These are phyloP conservation scores for Gorilla gorilla DNA, from an alignment of 2,113 vertebrate genomes.

Conservation along the genomic window DNA sequence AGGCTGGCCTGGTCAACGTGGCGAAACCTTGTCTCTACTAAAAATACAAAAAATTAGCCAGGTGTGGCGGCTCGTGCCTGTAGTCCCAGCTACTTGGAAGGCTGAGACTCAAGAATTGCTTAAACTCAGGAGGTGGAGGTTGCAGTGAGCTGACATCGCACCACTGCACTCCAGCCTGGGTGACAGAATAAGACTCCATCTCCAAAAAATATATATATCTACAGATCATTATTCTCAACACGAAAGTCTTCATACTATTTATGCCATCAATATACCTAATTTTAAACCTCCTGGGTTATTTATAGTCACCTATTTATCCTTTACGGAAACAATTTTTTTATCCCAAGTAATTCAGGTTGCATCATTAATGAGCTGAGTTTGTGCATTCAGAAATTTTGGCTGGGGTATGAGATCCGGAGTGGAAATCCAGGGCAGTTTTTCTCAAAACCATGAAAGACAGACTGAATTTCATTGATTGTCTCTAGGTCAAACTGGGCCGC, in stretches of 20 bases:
- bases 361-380: background rate
- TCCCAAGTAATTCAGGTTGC: background rate
- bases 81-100: too few relatives aligned
- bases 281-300: constrained; percentile 1
- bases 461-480: background rate
- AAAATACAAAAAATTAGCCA: too few relatives aligned
- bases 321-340: constrained; percentile 23
- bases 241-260: background rate
- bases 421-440: background rate
- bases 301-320: background rate
- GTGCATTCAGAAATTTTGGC: background rate
- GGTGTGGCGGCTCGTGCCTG: too few relatives aligned
- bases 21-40: too few relatives aligned
- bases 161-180: too few relatives aligned
- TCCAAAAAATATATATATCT: too few relatives aligned
- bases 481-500: background rate
- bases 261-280: background rate
- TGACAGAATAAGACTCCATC: too few relatives aligned
- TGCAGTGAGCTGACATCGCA: too few relatives aligned
- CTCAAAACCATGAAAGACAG: background rate
- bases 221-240: background rate
- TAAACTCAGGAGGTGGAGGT: too few relatives aligned
- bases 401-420: background rate
- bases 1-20: too few relatives aligned
- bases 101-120: too few relatives aligned